Conservation (phyloP, 1,140 invertebrate genomes). For the Heterodera carotae region DNA sequence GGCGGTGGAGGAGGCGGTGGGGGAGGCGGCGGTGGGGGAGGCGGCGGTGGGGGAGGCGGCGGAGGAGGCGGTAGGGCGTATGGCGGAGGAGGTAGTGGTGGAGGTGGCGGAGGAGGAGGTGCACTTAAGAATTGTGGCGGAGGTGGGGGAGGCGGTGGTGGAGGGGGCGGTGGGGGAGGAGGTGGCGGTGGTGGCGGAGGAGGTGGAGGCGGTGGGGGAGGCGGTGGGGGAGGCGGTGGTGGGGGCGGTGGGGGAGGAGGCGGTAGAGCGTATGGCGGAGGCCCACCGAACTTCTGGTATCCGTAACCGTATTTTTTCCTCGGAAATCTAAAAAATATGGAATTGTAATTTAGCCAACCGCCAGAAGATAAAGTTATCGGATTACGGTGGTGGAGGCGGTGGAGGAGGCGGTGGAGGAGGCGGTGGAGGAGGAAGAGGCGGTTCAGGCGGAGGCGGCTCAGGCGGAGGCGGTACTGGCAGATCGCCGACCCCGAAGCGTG, state of each 20-base stretch:
- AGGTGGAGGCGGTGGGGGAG: too few relatives aligned
- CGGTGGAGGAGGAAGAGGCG: not conserved
- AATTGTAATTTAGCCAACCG: not conserved
- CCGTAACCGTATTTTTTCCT: conserved; percentile 17
- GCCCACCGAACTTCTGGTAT: conserved; percentile 10
- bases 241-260: not conserved
- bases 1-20: too few relatives aligned
- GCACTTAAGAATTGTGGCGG: too few relatives aligned
- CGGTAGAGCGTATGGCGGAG: not conserved
- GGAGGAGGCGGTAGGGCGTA: too few relatives aligned
- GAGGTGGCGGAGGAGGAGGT: not conserved
- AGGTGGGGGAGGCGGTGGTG: not conserved
- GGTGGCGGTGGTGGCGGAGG: not conserved
- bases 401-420: conserved; percentile 2
- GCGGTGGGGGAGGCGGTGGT: not conserved
- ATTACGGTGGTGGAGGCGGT: not conserved
- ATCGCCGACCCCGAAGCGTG: not conserved
- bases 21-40: not conserved
- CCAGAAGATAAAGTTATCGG: not conserved
- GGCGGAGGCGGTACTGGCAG: not conserved
- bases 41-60: not conserved
- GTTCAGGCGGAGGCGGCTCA: not conserved
- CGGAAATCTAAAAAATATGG: not conserved
- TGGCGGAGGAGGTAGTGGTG: too few relatives aligned
- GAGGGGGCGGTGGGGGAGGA: not conserved